Evolutionary conservation across 1,140 invertebrate genomes (phyloP).

Genomic region (Yoshiicerus persimilis): DNA sequence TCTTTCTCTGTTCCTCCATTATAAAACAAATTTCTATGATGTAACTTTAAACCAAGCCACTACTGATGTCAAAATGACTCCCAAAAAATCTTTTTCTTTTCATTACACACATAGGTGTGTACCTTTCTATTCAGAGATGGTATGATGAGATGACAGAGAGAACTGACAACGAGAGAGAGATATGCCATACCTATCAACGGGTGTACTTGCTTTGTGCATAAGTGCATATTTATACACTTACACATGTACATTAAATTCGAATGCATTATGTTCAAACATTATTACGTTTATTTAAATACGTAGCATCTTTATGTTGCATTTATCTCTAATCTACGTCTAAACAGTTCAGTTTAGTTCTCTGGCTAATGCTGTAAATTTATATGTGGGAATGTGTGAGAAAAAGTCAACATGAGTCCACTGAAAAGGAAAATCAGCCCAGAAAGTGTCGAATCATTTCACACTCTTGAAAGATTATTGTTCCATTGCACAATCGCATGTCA

Average conservation of each 20-base stretch:
- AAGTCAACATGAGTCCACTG: neutral
- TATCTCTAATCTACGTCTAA: neutral
- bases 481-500: conserved; percentile 23
- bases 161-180: neutral
- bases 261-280: neutral
- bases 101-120: neutral
- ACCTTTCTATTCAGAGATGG: neutral
- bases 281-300: neutral
- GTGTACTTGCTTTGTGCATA: neutral
- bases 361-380: neutral
- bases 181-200: neutral
- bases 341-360: neutral
- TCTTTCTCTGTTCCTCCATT: neutral
- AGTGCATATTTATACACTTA: neutral
- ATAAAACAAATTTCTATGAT: neutral
- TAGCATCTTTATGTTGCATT: neutral
- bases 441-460: conserved; percentile 34
- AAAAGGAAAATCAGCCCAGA: neutral
- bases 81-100: neutral
- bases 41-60: neutral
- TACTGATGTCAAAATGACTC: neutral
- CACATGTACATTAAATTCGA: neutral
- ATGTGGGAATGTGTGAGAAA: conserved; percentile 17
- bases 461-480: conserved; percentile 35
- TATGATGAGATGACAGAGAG: neutral